Evolutionary conservation across 2,888 invertebrate genomes (phyloP), one percentile per base, ranked within the genome.

Genomic region (Ptilodon capucinus): DNA sequence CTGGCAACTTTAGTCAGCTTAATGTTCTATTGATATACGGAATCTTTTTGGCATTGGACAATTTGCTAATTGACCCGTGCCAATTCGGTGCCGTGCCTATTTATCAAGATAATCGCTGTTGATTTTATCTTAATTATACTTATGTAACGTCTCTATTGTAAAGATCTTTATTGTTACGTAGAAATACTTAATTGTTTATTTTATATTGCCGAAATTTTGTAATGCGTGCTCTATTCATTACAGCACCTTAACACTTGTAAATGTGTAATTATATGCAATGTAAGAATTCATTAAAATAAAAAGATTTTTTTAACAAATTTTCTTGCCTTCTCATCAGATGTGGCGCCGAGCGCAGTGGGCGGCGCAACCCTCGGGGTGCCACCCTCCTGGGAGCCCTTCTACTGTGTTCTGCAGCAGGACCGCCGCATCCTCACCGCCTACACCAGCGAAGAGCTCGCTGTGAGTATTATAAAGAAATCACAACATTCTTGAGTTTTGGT

Each of bases 401-500:
- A 95, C 88, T 95, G 95, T 83, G 95, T 96, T 36, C 92, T 96
- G 68, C 92, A 95, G 64, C 95, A 95, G 84, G 95, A 95, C 80
- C 93, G 95, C 64, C 93, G 94, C 74, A 95, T 94, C 49, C 93
- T 96, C 76, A 95, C 95, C 11, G 94, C 95, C 38, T 95, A 95
- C 86, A 92, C 95, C 60, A 94, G 94, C 78, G 95, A 96, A 85
- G 95, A 96, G 83, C 94, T 96, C 84, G 94, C 94, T 84, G 95
- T 95, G 76, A 94, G 95, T 93, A 70, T 53, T 5, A 9, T 4
- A 42, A n/a, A n/a, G n/a, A n/a, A n/a, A n/a, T n/a, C n/a, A n/a
- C n/a, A n/a, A n/a, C n/a, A n/a, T n/a, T n/a, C n/a, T n/a, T n/a
- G n/a, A n/a, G n/a, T n/a, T n/a, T n/a, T n/a, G n/a, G n/a, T n/a